Evolutionary conservation across 2,888 invertebrate species (phyloP), one percentile per base, ranked within the genome.

Genomic region (Drosophila mimica): DNA sequence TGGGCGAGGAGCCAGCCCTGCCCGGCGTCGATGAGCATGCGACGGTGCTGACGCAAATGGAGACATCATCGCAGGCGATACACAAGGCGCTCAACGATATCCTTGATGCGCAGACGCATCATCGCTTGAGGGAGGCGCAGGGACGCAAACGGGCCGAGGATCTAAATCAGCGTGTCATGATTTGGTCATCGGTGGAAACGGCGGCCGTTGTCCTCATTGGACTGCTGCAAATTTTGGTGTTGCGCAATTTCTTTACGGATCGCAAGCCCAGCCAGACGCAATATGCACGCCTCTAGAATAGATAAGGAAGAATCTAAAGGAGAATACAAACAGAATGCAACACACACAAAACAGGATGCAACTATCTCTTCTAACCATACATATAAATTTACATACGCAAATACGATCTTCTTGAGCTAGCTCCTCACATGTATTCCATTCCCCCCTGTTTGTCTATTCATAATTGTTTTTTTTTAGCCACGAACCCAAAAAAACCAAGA

Each of bases 91-190:
- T 99, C 57, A 97, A 97, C 88, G 96, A 95, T 77, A 97, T 99
- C 64, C 94, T 98, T 76, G 99, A 99, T 93, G 97, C 97, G 91
- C 99, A 99, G 94, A 99, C 99, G 7, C 99, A 99, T 94, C 99
- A 99, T 94, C 95, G 99, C 70, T 94, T 99, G 73, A 95, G 98
- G 61, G 99, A 99, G 94, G 96, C 99, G 3, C 98, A 99, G 92
- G 97, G 93, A 65, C 95, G 99, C 61, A 98, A 98, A 91, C 95
- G 99, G 70, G 99, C 99, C 0, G 99, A 99, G 94, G 98, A 99
- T 92, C 94, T 99, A 63, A 99, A 99, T 90, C 98, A 98, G 92
- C 95, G 97, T 86, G 99, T 99, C 11, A 95, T 98, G 91, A 95
- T 96, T 94, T 99, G 99, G 99, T 98, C 99, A 0, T 94, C 97